phyloP scores from a whole-genome alignment of 1,140 invertebrate species.

The Drosophila kohkoa region DNA sequence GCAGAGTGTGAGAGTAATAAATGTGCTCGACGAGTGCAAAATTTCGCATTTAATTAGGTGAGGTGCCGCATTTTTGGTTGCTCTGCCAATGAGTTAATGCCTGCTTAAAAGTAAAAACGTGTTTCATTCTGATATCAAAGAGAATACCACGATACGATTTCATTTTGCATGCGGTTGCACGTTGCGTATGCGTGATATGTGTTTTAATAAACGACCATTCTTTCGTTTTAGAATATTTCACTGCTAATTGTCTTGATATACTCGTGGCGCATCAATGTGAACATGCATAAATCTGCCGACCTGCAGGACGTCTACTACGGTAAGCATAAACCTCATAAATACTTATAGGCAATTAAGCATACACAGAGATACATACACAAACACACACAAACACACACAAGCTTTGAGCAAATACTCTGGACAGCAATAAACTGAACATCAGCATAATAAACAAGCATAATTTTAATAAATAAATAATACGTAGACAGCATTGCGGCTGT shows the following conservation, averaged over 20 bases:
- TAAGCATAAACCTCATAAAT: constrained; percentile 82
- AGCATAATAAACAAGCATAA: constrained; percentile 63
- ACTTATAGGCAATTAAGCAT: constrained; percentile 54
- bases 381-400: background rate
- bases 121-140: constrained; percentile 32
- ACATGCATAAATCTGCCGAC: constrained; percentile 88
- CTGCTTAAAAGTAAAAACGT: constrained; percentile 66
- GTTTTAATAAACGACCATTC: constrained; percentile 11
- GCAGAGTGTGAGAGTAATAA: constrained; percentile 54
- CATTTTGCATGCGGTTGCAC: constrained; percentile 35
- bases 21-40: constrained; percentile 58
- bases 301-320: constrained; percentile 91
- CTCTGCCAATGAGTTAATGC: constrained; percentile 6
- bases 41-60: constrained; percentile 60
- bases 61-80: constrained; percentile 22
- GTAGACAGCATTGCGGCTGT: constrained; percentile 1
- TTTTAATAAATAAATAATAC: constrained; percentile 72
- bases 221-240: constrained; percentile 88
- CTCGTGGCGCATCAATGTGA: constrained; percentile 89
- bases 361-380: constrained; percentile 14
- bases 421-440: constrained; percentile 16
- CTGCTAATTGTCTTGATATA: constrained; percentile 89
- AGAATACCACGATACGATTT: constrained; percentile 13
- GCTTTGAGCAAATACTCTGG: constrained; percentile 28
- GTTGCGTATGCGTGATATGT: constrained; percentile 59